Base-by-base conservation (phyloP, 1,140 invertebrate species). In the Cotesia vestalis region DNA sequence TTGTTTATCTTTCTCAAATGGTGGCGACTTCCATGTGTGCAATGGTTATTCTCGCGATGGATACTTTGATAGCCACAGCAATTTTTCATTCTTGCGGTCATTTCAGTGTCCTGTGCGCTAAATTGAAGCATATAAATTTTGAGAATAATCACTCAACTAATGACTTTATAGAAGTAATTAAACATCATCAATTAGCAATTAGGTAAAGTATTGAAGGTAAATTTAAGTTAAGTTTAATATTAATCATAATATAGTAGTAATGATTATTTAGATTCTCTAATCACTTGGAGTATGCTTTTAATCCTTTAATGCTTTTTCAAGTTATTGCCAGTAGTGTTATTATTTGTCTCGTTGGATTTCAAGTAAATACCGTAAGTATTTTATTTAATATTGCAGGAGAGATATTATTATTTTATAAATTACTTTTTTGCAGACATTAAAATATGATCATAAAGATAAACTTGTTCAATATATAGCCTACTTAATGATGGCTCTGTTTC, bases 31-130 rank as follows among this genome's bases (percentile, higher is more conserved):
- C 60, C 17, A 59, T 66, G 3, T 82, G 80, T 68, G 79, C 72
- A 1, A 60, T 81, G 14, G 12, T 82, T 14, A 78, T 81, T 1
- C 51, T 81, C 11, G 80, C 73, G 38, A 79, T 74, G 27, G 80
- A 82, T 52, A 78, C 78, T 52, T 11, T 82, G 35, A 80, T 82
- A 52, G 80, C 80, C 9, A 79, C 78, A 40, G 79, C 80, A 12
- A 4, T 82, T 11, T 76, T 82, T 40, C 78, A 80, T 34, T 80
- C 79, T 9, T 81, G 77, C 64, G 80, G 78, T 1, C 80, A 82
- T 53, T 80, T 81, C 53, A 55, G 60, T 70, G 69, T 78, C 67
- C 46, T 82, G 12, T 60, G 76, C 73, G 14, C 72, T 62, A 79
- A 78, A 20, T 62, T 81, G 34, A 35, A 73, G 11, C 62, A 71